Conservation (phyloP, 64 coral and sea anemone species). For the Dendronephthya gigantea region DNA sequence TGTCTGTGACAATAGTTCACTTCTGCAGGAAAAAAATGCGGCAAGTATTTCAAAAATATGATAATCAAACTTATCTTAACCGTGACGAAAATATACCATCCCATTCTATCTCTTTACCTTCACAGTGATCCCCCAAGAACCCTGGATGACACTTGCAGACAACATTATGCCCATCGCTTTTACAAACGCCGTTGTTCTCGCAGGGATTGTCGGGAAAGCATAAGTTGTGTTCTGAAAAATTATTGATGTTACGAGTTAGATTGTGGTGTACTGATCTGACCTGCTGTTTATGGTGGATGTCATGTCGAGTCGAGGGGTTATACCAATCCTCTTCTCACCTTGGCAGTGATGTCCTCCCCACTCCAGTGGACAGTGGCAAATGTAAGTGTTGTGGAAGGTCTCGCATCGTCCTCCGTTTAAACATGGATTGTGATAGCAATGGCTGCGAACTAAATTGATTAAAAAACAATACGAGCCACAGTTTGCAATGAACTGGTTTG, state of each 20-base stretch:
- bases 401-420: neutral
- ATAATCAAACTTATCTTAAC: neutral
- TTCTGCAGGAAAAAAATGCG: constrained; percentile 39
- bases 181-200: constrained; percentile 80
- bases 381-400: neutral
- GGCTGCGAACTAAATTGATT: neutral
- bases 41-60: neutral
- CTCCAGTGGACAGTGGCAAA: neutral
- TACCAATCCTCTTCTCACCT: too few relatives aligned
- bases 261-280: too few relatives aligned
- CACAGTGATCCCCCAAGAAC: constrained; percentile 74
- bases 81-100: neutral
- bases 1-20: constrained; percentile 52
- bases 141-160: constrained; percentile 72
- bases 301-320: too few relatives aligned
- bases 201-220: constrained; percentile 74
- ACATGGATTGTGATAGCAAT: neutral
- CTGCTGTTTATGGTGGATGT: too few relatives aligned
- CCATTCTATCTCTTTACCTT: constrained; percentile 46
- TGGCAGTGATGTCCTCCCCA: neutral
- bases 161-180: constrained; percentile 57
- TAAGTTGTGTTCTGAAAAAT: constrained; percentile 49
- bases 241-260: too few relatives aligned
- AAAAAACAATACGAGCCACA: neutral
- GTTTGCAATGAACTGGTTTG: too few relatives aligned